Evolutionary conservation across 2,888 invertebrate genomes (phyloP), one percentile per base, ranked within the genome.

Genomic region (Clanis bilineata): DNA sequence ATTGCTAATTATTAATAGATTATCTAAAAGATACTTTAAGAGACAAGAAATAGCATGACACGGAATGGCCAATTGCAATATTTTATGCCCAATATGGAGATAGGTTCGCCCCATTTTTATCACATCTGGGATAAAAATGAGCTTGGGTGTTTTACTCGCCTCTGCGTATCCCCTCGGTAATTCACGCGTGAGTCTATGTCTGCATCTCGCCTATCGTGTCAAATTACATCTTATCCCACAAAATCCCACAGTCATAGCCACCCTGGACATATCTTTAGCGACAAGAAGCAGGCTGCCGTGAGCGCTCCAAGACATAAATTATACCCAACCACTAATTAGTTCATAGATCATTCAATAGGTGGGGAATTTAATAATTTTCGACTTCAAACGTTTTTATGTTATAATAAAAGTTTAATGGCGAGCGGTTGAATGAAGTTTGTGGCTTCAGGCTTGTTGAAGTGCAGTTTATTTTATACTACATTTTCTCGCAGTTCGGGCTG

Each of bases 251-350:
- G 10, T 9, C 22, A 36, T 57, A 32, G 45, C 12, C 54, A 54
- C 51, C 23, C 15, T 41, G 1, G 10, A 3, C 23, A 21, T 32
- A 39, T 51, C 51, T 51, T 41, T 39, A 43, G 18, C 25, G 38
- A 59, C 62, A 60, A 64, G 68, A 58, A 64, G 63, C 57, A 59
- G 62, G 64, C 64, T 66, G 71, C 75, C 69, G 60, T 58, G 59
- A 74, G 74, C 74, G 61, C 61, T 69, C 67, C 66, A 70, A 76
- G 67, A 67, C 71, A 77, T 84, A 80, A 84, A 82, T 80, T 74
- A 80, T 71, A 67, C 70, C 66, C 68, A 58, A 69, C 71, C 71
- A 67, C 76, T 82, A 85, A 84, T 85, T 84, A 81, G 69, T 61
- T 57, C 66, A 70, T 82, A 75, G 64, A 74, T 83, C 82, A 77